Evolutionary conservation across 2,888 invertebrate genomes (phyloP).

Genomic region (Himalopsyche anomala): DNA sequence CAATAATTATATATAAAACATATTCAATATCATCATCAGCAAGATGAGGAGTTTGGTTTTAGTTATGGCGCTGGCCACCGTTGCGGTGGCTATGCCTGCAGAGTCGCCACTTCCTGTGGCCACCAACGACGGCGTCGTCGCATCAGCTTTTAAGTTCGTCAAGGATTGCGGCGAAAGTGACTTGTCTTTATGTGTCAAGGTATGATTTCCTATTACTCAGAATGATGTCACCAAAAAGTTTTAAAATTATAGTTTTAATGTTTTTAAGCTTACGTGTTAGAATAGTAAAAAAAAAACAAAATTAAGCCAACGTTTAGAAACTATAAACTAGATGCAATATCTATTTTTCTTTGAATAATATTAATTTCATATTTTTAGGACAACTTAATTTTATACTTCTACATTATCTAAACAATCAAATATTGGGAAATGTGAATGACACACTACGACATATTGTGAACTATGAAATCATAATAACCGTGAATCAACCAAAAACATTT

Average conservation of each 20-base stretch:
- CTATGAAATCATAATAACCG: too few relatives aligned
- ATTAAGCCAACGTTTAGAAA: too few relatives aligned
- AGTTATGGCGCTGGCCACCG: conserved; percentile 74
- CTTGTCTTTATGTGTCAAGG: conserved; percentile 85
- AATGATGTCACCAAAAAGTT: background rate
- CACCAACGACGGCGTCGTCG: conserved; percentile 78
- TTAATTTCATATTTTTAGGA: too few relatives aligned
- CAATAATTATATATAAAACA: conserved; percentile 25
- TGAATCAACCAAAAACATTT: too few relatives aligned
- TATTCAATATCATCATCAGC: conserved; percentile 37
- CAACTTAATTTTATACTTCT: too few relatives aligned
- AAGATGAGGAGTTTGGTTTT: conserved; percentile 74
- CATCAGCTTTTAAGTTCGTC: conserved; percentile 81
- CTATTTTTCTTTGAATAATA: too few relatives aligned
- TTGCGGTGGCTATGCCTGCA: conserved; percentile 72
- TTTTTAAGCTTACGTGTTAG: background rate
- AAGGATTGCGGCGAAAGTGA: conserved; percentile 84
- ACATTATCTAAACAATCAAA: too few relatives aligned
- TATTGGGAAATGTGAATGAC: too few relatives aligned
- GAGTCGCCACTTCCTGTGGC: conserved; percentile 70
- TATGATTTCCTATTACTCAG: conserved; percentile 70
- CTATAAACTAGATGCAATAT: too few relatives aligned
- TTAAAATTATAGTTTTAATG: background rate
- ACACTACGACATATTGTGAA: too few relatives aligned
- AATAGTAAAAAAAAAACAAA: too few relatives aligned